Evolutionary conservation across 2,797 vertebrate genomes (phyloP).

Genomic region (Spatula clypeata): DNA sequence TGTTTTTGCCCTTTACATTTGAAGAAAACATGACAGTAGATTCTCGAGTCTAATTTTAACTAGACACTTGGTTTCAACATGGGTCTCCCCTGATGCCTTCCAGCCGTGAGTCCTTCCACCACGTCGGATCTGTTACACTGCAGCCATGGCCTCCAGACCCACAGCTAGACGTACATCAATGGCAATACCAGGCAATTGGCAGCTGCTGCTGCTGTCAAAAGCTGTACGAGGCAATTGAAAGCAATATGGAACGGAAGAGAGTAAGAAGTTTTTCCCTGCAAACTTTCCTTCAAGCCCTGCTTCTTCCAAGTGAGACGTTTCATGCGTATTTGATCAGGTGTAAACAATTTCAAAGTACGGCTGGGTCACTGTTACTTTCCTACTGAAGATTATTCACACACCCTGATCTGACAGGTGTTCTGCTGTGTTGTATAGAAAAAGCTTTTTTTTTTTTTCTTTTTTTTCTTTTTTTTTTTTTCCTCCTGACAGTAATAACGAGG

Average conservation of each 20-base stretch:
- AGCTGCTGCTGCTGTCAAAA: not conserved
- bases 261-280: not conserved
- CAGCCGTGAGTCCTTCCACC: not conserved
- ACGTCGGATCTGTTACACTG: not conserved
- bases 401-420: conserved; percentile 26
- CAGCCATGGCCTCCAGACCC: not conserved
- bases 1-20: not conserved
- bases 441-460: fast-evolving
- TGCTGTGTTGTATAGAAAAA: not conserved
- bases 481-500: conserved; percentile 5
- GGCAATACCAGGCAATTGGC: not conserved
- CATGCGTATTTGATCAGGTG: not conserved
- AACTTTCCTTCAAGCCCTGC: not conserved
- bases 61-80: not conserved
- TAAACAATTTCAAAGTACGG: not conserved
- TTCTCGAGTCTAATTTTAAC: conserved; percentile 17
- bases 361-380: conserved; percentile 21
- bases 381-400: not conserved
- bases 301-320: not conserved
- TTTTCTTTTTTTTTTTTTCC: fast-evolving
- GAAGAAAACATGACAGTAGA: not conserved
- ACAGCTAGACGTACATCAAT: not conserved
- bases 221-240: not conserved
- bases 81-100: not conserved
- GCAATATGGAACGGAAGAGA: not conserved